These are phyloP conservation scores for Lasioglossum vierecki DNA, from an alignment of 2,888 invertebrate genomes.

Conservation along the genomic window DNA sequence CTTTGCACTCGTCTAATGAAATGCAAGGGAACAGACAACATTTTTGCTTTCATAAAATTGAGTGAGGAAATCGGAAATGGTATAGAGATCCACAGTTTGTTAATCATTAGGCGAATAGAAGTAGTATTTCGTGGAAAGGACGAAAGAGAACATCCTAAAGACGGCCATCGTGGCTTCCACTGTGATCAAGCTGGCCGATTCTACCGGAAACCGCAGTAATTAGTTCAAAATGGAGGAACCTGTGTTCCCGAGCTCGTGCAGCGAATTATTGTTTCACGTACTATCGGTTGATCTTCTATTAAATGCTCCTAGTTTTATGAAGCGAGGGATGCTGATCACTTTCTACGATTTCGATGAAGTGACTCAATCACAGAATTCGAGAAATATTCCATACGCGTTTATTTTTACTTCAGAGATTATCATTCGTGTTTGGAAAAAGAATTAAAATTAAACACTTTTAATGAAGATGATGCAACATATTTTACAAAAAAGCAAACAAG, in stretches of 20 bases:
- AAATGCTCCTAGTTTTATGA: neutral
- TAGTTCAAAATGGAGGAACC: slow-evolving; percentile 7
- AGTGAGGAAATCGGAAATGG: neutral
- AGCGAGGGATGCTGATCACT: neutral
- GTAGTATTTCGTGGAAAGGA: neutral
- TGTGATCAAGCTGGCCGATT: neutral
- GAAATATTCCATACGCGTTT: neutral
- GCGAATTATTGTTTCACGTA: neutral
- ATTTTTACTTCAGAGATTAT: neutral
- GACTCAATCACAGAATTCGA: neutral
- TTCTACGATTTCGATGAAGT: neutral
- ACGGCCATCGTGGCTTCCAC: neutral
- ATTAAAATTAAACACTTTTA: too few species aligned
- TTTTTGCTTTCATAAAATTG: neutral
- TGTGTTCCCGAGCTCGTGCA: neutral
- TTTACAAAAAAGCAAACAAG: too few species aligned
- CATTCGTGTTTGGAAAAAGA: neutral
- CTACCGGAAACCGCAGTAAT: neutral
- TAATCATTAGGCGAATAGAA: neutral
- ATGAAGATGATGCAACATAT: too few species aligned
- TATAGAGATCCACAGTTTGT: neutral
- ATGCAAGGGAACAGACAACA: neutral
- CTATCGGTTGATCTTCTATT: neutral
- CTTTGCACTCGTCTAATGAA: neutral
- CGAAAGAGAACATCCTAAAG: neutral